Conservation (phyloP, 2,797 vertebrate genomes). For the Danio choprae region DNA sequence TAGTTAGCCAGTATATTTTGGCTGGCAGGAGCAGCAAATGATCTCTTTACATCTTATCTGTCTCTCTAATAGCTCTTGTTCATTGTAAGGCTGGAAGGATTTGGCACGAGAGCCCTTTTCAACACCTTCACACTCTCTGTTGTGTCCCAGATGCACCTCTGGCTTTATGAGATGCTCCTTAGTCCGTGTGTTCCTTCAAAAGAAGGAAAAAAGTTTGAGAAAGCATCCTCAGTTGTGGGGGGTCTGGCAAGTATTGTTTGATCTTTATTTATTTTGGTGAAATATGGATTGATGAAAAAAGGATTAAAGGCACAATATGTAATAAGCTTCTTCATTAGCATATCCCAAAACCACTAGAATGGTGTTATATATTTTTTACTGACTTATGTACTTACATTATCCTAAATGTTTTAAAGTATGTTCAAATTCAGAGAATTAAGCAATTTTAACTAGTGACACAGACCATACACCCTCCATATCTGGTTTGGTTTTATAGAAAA, state of each 20-base stretch:
- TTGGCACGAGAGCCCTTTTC: conserved; percentile 73
- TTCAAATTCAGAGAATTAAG: too few species aligned
- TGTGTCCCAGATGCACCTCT: conserved; percentile 22
- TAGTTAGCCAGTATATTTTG: conserved; percentile 44
- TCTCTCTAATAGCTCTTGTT: conserved; percentile 37
- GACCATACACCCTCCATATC: too few species aligned
- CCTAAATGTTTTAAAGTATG: too few species aligned
- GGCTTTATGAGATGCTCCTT: conserved; percentile 11
- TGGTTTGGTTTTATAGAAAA: too few species aligned
- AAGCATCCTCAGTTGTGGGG: not conserved
- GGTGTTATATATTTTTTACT: too few species aligned
- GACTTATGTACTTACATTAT: too few species aligned
- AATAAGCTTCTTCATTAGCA: too few species aligned
- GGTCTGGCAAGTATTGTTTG: not conserved
- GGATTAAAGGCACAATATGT: too few species aligned
- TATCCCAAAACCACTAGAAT: too few species aligned
- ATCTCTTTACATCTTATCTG: conserved; percentile 43
- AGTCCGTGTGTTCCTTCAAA: not conserved
- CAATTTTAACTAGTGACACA: too few species aligned
- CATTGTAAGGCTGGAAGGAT: conserved; percentile 41
- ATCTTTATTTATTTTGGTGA: not conserved
- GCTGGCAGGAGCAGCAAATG: conserved; percentile 27
- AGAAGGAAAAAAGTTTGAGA: not conserved
- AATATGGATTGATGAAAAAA: too few species aligned
- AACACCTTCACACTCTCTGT: conserved; percentile 69